phyloP scores from a whole-genome alignment of 2,797 vertebrate genomes.

The Calcarius lapponicus region DNA sequence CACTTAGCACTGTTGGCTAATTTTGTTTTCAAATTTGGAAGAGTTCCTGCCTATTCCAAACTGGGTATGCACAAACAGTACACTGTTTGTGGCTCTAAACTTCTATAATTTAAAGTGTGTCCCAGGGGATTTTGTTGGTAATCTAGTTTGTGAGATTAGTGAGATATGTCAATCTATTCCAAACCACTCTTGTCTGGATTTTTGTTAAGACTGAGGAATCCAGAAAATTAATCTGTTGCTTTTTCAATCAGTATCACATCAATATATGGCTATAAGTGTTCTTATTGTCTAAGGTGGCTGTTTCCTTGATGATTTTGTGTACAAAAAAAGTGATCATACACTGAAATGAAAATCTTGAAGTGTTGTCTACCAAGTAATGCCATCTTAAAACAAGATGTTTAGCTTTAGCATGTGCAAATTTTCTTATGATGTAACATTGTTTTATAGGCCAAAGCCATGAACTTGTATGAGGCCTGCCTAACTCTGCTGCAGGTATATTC shows the following conservation, averaged over 20 bases:
- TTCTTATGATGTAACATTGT: slow-evolving; percentile 13
- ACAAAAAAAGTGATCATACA: neutral
- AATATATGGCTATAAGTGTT: neutral
- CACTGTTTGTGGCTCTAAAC: neutral
- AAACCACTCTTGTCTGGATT: neutral
- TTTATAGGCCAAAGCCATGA: slow-evolving; percentile 94
- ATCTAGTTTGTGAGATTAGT: neutral
- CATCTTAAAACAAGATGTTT: neutral
- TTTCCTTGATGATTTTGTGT: neutral
- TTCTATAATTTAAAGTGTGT: neutral
- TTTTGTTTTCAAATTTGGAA: neutral
- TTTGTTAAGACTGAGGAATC: neutral
- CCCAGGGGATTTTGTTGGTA: neutral
- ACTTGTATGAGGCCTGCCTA: slow-evolving; percentile 96
- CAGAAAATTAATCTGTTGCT: neutral
- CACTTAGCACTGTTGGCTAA: neutral
- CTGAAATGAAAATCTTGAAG: neutral
- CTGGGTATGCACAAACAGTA: neutral
- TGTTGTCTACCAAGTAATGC: neutral
- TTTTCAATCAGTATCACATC: neutral
- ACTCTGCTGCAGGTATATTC: slow-evolving; percentile 98
- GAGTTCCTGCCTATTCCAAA: neutral
- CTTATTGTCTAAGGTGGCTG: neutral
- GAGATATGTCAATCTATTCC: neutral
- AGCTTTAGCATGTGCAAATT: neutral